Evolutionary conservation across 2,113 vertebrate genomes (phyloP), one percentile per base, ranked within the genome.

Genomic region (Terrapene triunguis): DNA sequence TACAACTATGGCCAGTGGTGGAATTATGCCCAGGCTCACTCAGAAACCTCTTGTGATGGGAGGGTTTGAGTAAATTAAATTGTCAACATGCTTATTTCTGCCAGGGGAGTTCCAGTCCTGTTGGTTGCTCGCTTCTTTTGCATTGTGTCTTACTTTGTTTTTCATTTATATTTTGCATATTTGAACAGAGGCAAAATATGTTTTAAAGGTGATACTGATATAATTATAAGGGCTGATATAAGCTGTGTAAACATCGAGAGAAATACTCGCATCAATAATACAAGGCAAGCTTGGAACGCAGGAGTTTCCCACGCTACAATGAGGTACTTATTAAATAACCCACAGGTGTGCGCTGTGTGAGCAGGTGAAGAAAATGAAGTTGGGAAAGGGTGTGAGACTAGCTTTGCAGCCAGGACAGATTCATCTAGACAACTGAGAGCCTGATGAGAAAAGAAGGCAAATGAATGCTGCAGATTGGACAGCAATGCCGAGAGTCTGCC

Each of bases 161-260:
- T 92, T 88, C 55, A 47, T 86, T 92, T 86, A 24, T 42, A 5
- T 72, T 88, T 29, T 21, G 9, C 29, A 14, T 87, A 10, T 82
- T 88, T 80, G 89, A 95, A 79, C 80, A 92, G 90, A 92, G 19
- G 65, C 42, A 89, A 91, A 89, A 92, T 3, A 44, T 47, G 53
- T 95, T 88, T 92, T 53, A 89, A 93, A 85, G 69, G 59, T 51
- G 90, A 90, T 17, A 44, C 72, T 82, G 62, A 87, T n/a, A 84
- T 90, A 89, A 91, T 96, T 85, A 82, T 29, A 91, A 88, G 53
- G 54, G 79, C 48, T 92, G 9, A 44, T 24, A 25, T 38, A 88
- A 82, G 27, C 93, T 93, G 72, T 29, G 88, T 89, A 96, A 92
- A 93, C 55, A 93, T n/a, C 74, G 54, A 32, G 82, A 92, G 84